A percentile compares a stretch with the other conserved stretches of the same genome.
Evolutionary conservation across 1,140 invertebrate genomes (phyloP).

Genomic region (Lordiphosa mommai): DNA sequence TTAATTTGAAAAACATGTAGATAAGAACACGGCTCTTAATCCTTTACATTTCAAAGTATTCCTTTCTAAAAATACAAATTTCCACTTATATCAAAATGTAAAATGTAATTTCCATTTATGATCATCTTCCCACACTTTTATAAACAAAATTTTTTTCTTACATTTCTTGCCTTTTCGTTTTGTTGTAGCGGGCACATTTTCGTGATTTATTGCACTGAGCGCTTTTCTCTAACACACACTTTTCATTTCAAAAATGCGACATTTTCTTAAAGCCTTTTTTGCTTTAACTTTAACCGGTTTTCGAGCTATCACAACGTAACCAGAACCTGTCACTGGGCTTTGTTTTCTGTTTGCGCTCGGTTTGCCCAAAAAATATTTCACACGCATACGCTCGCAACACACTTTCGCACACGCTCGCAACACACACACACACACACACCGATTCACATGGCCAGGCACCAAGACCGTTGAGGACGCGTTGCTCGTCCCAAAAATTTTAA

Average conservation of each 20-base stretch:
- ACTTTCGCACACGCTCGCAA: too few relatives aligned
- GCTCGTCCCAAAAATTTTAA: slow-evolving; percentile 13
- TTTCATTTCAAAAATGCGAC: background rate
- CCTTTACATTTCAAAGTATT: too few relatives aligned
- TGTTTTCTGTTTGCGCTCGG: slow-evolving; percentile 40
- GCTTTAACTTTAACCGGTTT: slow-evolving; percentile 38
- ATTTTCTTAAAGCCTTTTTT: background rate
- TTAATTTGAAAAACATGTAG: too few relatives aligned
- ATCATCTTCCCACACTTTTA: too few relatives aligned
- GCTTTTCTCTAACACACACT: background rate
- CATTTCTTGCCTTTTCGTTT: too few relatives aligned
- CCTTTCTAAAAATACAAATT: too few relatives aligned
- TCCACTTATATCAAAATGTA: too few relatives aligned
- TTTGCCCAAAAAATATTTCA: slow-evolving; percentile 45
- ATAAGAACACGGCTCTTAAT: too few relatives aligned
- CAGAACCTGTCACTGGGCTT: slow-evolving; percentile 46
- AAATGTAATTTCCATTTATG: too few relatives aligned
- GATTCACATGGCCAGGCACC: slow-evolving; percentile 5
- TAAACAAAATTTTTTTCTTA: too few relatives aligned
- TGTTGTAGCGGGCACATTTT: too few relatives aligned
- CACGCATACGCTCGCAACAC: slow-evolving; percentile 42
- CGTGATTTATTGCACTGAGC: too few relatives aligned
- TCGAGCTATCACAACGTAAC: slow-evolving; percentile 24
- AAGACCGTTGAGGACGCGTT: slow-evolving; percentile 30
- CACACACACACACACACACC: slow-evolving; percentile 5